Evolutionary conservation across 2,888 invertebrate species (phyloP).

Genomic region (Stenichneumon culpator): DNA sequence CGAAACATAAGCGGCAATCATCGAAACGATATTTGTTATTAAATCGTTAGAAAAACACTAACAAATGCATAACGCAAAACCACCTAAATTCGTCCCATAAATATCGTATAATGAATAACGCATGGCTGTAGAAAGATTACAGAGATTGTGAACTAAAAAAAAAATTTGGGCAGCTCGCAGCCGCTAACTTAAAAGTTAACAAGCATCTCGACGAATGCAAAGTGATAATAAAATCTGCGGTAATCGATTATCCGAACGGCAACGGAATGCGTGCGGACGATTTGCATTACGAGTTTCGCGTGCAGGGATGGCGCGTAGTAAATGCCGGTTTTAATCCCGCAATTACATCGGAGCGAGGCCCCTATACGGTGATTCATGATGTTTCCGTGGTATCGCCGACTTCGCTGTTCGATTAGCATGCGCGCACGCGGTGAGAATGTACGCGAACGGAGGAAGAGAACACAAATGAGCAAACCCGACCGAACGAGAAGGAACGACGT

Average conservation of each 20-base stretch:
- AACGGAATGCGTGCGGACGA: not conserved
- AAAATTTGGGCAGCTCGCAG: too few species aligned
- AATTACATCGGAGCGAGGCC: conserved; percentile 49
- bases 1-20: too few species aligned
- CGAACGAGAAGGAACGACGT: conserved; percentile 6
- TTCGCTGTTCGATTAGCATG: conserved; percentile 44
- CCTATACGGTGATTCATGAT: conserved; percentile 61
- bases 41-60: too few species aligned
- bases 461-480: conserved; percentile 27
- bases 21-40: too few species aligned
- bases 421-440: conserved; percentile 33
- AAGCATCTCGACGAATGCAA: not conserved
- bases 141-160: too few species aligned
- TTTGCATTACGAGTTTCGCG: conserved; percentile 49
- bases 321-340: conserved; percentile 53
- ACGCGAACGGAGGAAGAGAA: conserved; percentile 22
- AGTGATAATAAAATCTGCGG: not conserved
- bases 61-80: too few species aligned
- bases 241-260: not conserved
- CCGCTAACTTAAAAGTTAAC: too few species aligned
- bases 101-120: too few species aligned
- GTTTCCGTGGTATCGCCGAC: conserved; percentile 43
- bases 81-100: too few species aligned
- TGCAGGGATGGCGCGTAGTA: conserved; percentile 22
- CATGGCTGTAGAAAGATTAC: too few species aligned